Conservation (phyloP, 2,888 invertebrate species). For the Mesodorylaimus sp. region DNA sequence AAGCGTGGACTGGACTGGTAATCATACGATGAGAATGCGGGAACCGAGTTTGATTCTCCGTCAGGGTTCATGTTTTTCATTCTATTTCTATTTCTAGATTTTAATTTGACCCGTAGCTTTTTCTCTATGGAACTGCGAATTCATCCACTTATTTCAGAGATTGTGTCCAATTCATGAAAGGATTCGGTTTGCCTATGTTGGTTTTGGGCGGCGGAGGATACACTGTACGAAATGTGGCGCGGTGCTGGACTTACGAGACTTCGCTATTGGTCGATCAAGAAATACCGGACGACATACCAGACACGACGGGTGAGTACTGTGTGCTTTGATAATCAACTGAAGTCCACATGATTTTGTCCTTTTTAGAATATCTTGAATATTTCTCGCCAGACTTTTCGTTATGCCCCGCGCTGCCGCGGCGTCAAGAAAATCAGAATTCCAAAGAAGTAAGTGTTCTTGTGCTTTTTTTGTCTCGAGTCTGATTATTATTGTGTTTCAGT, state of each 20-base stretch:
- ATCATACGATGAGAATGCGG: too few species aligned
- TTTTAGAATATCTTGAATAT: constrained; percentile 70
- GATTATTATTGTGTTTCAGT: constrained; percentile 38
- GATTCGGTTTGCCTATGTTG: constrained; percentile 69
- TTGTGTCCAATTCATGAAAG: constrained; percentile 87
- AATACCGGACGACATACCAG: constrained; percentile 77
- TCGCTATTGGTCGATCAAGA: constrained; percentile 68
- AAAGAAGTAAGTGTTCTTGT: constrained; percentile 42
- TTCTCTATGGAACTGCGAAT: too few species aligned
- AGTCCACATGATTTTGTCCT: constrained; percentile 8
- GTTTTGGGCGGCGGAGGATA: constrained; percentile 72
- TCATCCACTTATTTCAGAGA: constrained; percentile 46
- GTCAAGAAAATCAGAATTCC: constrained; percentile 74
- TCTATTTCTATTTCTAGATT: too few species aligned
- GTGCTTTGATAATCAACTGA: background rate
- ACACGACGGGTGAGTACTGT: constrained; percentile 16
- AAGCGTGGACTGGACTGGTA: too few species aligned
- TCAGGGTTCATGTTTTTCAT: too few species aligned
- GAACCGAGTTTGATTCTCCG: too few species aligned
- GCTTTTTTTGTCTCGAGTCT: background rate
- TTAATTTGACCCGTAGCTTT: too few species aligned
- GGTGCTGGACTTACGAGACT: constrained; percentile 98
- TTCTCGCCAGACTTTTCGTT: constrained; percentile 90
- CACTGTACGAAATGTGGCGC: constrained; percentile 81
- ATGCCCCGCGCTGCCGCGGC: constrained; percentile 71